These are phyloP conservation scores for Polydrusus pterygomalis DNA, from an alignment of 2,888 invertebrate species.

Conservation along the genomic window DNA sequence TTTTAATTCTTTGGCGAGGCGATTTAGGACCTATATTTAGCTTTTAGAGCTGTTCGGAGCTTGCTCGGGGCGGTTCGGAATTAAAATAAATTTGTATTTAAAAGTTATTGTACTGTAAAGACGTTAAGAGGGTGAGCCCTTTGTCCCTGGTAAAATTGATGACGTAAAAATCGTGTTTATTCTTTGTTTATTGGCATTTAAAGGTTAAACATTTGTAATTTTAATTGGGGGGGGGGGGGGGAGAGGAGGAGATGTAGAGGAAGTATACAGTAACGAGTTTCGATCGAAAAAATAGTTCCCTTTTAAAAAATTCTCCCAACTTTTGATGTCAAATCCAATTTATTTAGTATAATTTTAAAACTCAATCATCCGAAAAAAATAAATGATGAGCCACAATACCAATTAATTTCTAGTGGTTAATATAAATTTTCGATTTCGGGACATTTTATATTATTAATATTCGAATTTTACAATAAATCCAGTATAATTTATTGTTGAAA, in stretches of 20 bases:
- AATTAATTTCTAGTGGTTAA: slow-evolving; percentile 16
- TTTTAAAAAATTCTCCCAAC: too few relatives aligned
- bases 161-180: background rate
- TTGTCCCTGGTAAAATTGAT: background rate
- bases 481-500: slow-evolving; percentile 7
- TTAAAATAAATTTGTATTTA: slow-evolving; percentile 21
- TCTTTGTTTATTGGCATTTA: too few relatives aligned
- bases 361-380: slow-evolving; percentile 11
- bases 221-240: too few relatives aligned
- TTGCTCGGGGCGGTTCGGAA: slow-evolving; percentile 3
- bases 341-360: background rate
- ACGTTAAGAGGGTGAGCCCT: background rate
- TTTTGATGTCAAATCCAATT: slow-evolving; percentile 2
- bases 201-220: too few relatives aligned
- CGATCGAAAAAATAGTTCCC: too few relatives aligned
- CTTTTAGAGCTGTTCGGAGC: slow-evolving; percentile 23
- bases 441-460: background rate
- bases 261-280: too few relatives aligned
- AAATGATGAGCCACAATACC: slow-evolving; percentile 8
- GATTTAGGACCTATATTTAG: slow-evolving; percentile 37
- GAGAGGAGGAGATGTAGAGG: too few relatives aligned
- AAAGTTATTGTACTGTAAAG: slow-evolving; percentile 4
- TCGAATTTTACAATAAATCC: slow-evolving; percentile 8
- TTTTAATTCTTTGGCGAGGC: slow-evolving; percentile 37
- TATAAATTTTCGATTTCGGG: slow-evolving; percentile 2